Percentiles rank a stretch among this genome's conserved stretches.
These are phyloP conservation scores for Spisula solida DNA, from an alignment of 2,888 invertebrate species.

Conservation along the genomic window DNA sequence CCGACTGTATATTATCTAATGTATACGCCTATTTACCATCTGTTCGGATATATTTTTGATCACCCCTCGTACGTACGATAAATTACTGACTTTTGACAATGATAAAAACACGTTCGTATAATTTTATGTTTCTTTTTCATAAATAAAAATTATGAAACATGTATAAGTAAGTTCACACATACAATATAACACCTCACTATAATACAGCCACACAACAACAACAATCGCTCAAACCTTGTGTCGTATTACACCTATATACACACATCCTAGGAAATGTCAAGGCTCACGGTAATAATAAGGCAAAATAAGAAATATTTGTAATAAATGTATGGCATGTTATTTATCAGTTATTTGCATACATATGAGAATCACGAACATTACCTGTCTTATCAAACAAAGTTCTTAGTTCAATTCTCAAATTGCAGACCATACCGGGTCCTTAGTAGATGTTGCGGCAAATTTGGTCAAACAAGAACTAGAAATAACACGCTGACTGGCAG, in stretches of 20 bases:
- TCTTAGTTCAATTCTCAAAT: neutral
- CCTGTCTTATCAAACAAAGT: neutral
- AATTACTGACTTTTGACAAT: no score
- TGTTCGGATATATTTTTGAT: no score
- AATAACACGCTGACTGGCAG: neutral
- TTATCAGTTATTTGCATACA: neutral
- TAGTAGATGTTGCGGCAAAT: neutral
- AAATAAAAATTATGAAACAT: slow-evolving; percentile 12
- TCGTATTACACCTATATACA: neutral
- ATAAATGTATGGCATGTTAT: neutral
- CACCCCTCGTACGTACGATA: no score
- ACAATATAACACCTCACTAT: neutral
- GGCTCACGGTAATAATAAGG: neutral
- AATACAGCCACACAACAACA: slow-evolving; percentile 13
- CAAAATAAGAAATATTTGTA: neutral
- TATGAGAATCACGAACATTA: neutral
- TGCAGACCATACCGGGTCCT: neutral
- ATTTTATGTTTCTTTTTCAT: slow-evolving; percentile 7
- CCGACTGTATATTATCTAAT: no score
- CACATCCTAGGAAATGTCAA: neutral
- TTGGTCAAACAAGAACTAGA: neutral
- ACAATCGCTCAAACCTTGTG: slow-evolving; percentile 11
- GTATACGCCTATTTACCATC: no score
- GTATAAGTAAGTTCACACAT: neutral
- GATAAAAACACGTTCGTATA: no score